These are phyloP conservation scores for Enteromius afrohamiltoni DNA, from an alignment of 2,797 vertebrate genomes.

Conservation along the genomic window DNA sequence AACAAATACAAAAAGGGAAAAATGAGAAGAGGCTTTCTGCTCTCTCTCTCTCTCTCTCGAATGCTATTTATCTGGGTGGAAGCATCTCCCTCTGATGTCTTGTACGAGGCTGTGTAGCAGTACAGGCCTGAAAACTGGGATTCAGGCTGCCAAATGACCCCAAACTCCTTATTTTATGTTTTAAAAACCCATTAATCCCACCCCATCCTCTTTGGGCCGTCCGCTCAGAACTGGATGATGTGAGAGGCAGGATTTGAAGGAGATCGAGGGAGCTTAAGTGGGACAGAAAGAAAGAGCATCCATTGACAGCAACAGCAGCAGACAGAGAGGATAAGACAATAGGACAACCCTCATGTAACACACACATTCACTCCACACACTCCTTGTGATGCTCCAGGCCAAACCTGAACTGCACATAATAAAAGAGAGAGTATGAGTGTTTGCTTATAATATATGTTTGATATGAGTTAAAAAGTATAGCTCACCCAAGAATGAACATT, in stretches of 20 bases:
- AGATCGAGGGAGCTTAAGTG: constrained; percentile 80
- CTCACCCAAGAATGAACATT: neutral
- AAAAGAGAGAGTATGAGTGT: neutral
- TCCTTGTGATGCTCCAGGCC: constrained; percentile 15
- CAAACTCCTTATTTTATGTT: constrained; percentile 79
- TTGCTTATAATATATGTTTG: constrained; percentile 3
- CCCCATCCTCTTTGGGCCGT: constrained; percentile 77
- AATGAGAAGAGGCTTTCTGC: constrained; percentile 64
- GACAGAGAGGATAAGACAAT: constrained; percentile 41
- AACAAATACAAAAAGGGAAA: constrained; percentile 49
- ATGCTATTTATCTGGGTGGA: constrained; percentile 76
- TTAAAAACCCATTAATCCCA: constrained; percentile 83
- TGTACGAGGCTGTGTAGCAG: constrained; percentile 69
- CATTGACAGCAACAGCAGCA: constrained; percentile 82
- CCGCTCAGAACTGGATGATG: constrained; percentile 83
- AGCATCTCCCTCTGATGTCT: constrained; percentile 81
- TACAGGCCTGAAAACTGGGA: constrained; percentile 74
- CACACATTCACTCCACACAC: constrained; percentile 14
- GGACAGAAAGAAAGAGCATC: constrained; percentile 71
- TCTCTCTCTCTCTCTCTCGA: constrained; percentile 64
- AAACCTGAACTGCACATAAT: neutral
- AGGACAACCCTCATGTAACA: constrained; percentile 34
- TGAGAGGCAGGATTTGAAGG: constrained; percentile 78
- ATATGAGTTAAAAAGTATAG: neutral
- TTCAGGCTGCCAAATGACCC: constrained; percentile 83